phyloP scores from a whole-genome alignment of 2,888 invertebrate species.

The Neoitamus cyanurus region DNA sequence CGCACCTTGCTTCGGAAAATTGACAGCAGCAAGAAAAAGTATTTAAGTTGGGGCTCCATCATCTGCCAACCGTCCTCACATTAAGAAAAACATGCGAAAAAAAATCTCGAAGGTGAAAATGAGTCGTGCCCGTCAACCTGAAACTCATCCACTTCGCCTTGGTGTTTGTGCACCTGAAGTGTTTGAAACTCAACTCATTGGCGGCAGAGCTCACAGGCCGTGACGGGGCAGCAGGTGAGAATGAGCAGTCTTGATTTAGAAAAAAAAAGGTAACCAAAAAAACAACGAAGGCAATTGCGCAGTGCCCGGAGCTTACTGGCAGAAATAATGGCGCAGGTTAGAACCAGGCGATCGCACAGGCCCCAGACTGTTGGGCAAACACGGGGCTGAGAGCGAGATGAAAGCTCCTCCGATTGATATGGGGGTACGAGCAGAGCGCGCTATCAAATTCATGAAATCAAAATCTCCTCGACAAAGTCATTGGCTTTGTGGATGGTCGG shows the following conservation, averaged over 20 bases:
- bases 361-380: neutral
- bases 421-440: neutral
- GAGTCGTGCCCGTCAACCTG: neutral
- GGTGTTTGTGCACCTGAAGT: neutral
- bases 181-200: neutral
- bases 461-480: neutral
- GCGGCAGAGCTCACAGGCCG: neutral
- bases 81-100: neutral
- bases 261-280: neutral
- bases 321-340: neutral
- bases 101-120: neutral
- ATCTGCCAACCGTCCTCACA: neutral
- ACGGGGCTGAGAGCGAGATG: neutral
- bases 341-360: neutral
- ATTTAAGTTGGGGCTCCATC: neutral
- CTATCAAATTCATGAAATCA: conserved; percentile 6
- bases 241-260: neutral
- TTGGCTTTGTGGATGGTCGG: neutral
- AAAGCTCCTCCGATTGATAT: neutral
- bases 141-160: neutral
- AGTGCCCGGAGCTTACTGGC: neutral
- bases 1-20: neutral
- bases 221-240: neutral
- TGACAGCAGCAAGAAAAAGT: neutral
- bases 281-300: neutral